Evolutionary conservation across 2,888 invertebrate species (phyloP).

Genomic region (Epirrhoe alternata): DNA sequence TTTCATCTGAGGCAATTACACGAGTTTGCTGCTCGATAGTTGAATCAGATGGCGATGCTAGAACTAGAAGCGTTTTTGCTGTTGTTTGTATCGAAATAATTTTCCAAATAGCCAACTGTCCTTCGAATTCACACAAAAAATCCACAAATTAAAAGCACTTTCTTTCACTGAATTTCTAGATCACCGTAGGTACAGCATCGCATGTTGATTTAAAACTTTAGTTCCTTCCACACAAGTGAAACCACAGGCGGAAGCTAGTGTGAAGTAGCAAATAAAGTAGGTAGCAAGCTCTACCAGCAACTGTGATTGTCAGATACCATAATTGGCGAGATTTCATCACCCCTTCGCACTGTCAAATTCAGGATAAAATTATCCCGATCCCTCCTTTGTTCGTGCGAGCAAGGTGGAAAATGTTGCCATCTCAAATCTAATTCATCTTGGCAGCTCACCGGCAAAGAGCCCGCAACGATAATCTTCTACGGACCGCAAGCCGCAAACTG

Average conservation of each 20-base stretch:
- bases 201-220: too few relatives aligned
- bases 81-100: background rate
- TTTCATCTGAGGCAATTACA: slow-evolving; percentile 18
- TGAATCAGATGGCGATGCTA: slow-evolving; percentile 12
- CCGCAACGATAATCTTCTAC: slow-evolving; percentile 20
- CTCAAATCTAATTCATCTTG: slow-evolving; percentile 6
- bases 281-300: background rate
- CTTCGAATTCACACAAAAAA: too few relatives aligned
- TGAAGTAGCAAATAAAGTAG: too few relatives aligned
- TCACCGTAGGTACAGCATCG: too few relatives aligned
- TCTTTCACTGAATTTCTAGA: too few relatives aligned
- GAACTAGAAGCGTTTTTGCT: background rate
- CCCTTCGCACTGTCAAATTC: background rate
- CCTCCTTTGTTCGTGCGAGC: background rate
- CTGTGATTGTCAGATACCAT: background rate
- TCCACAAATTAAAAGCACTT: too few relatives aligned
- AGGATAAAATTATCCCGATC: slow-evolving; percentile 5
- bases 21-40: slow-evolving; percentile 12
- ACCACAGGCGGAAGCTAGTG: background rate
- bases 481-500: slow-evolving; percentile 3
- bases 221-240: too few relatives aligned
- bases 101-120: too few relatives aligned
- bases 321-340: background rate
- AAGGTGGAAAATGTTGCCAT: slow-evolving; percentile 4
- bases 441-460: slow-evolving; percentile 5